These are phyloP conservation scores for Drosophila leontia DNA, from an alignment of 1,140 invertebrate species.

Conservation along the genomic window DNA sequence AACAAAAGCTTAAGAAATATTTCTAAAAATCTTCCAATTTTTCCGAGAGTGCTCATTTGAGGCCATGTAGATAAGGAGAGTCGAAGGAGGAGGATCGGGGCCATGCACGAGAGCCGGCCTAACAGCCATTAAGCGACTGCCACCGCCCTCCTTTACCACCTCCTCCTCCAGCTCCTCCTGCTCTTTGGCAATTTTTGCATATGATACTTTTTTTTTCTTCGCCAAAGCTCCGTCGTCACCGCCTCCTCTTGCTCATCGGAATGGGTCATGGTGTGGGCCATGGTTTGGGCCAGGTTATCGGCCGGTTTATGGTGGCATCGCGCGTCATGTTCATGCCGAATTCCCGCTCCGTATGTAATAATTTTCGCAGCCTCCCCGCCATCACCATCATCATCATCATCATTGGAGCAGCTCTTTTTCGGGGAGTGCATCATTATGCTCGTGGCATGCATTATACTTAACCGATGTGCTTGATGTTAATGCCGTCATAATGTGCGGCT, in stretches of 20 bases:
- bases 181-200: conserved; percentile 57
- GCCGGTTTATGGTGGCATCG: conserved; percentile 79
- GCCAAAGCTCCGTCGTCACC: conserved; percentile 11
- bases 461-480: conserved; percentile 52
- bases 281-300: conserved; percentile 64
- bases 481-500: conserved; percentile 64
- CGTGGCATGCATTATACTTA: conserved; percentile 51
- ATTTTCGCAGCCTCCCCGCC: conserved; percentile 62
- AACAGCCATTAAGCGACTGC: conserved; percentile 73
- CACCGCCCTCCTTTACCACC: conserved; percentile 18
- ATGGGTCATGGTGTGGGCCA: conserved; percentile 60
- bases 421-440: conserved; percentile 54
- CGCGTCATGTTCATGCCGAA: conserved; percentile 78
- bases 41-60: background rate
- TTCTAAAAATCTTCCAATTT: background rate
- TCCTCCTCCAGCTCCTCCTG: background rate
- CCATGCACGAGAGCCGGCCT: conserved; percentile 48
- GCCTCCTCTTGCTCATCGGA: conserved; percentile 23
- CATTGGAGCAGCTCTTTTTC: conserved; percentile 14
- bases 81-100: conserved; percentile 20
- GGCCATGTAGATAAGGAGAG: conserved; percentile 24
- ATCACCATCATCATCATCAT: conserved; percentile 21
- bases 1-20: background rate
- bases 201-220: conserved; percentile 52
- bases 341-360: conserved; percentile 69